Evolutionary conservation across 92 coral and sea anemone species (phyloP).

Genomic region (Umimayanthus chanpuru): DNA sequence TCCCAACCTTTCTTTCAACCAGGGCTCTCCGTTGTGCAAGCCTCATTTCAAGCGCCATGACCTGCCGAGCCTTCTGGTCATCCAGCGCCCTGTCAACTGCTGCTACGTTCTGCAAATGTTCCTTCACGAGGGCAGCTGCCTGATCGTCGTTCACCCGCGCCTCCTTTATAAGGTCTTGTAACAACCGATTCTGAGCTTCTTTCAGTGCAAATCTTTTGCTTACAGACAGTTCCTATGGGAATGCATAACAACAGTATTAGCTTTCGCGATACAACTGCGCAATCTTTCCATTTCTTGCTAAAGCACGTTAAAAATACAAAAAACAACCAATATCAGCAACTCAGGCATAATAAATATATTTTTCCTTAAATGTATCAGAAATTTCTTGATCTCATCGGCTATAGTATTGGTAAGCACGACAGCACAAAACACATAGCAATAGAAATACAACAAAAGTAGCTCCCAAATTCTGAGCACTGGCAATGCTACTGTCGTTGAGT

Average conservation of each 20-base stretch:
- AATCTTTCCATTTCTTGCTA: too few relatives aligned
- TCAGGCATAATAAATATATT: too few relatives aligned
- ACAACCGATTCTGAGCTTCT: constrained; percentile 81
- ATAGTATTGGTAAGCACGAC: background rate
- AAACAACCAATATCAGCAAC: too few relatives aligned
- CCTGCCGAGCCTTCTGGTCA: constrained; percentile 87
- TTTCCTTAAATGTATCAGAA: too few relatives aligned
- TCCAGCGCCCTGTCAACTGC: constrained; percentile 88
- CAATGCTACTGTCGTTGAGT: background rate
- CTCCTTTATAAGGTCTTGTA: constrained; percentile 79
- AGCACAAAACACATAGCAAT: too few relatives aligned
- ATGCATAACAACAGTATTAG: background rate
- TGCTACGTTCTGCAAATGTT: constrained; percentile 84
- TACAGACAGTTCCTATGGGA: constrained; percentile 83
- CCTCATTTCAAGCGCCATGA: constrained; percentile 93
- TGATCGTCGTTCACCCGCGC: constrained; percentile 80
- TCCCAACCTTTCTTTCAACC: constrained; percentile 73
- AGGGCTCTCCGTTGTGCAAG: constrained; percentile 88
- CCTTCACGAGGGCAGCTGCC: constrained; percentile 70
- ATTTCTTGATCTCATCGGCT: too few relatives aligned
- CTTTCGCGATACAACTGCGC: too few relatives aligned
- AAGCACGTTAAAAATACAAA: too few relatives aligned
- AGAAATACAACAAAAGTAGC: too few relatives aligned
- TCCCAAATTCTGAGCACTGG: too few relatives aligned
- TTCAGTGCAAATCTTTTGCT: constrained; percentile 84